These are phyloP conservation scores for Tetrao urogallus DNA, from an alignment of 2,113 vertebrate genomes.

Conservation along the genomic window DNA sequence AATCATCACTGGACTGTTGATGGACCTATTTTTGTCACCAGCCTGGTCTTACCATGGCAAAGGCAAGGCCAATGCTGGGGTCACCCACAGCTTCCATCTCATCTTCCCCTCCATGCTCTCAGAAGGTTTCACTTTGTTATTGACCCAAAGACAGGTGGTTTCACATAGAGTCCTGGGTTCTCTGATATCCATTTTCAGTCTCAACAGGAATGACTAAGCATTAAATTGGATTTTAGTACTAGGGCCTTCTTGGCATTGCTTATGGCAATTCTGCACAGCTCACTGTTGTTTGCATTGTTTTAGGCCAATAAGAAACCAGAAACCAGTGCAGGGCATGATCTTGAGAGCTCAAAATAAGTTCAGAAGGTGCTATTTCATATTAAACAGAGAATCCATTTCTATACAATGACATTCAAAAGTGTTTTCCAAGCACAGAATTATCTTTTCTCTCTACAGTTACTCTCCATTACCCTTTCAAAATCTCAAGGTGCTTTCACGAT, in stretches of 20 bases:
- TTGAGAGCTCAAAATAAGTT: neutral
- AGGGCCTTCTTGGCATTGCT: neutral
- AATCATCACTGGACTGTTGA: accelerated
- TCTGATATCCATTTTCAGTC: neutral
- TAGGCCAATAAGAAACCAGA: neutral
- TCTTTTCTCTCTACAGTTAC: neutral
- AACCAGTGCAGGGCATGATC: neutral
- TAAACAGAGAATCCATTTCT: neutral
- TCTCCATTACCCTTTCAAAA: neutral
- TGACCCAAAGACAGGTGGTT: neutral
- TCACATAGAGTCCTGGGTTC: neutral
- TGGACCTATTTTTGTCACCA: neutral
- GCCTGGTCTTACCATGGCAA: neutral
- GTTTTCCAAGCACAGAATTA: neutral
- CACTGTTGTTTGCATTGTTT: neutral
- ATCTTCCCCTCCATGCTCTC: accelerated
- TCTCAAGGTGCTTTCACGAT: neutral
- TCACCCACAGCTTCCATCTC: accelerated
- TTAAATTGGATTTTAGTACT: accelerated
- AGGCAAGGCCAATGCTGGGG: neutral
- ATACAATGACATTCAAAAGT: neutral
- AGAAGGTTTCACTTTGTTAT: neutral
- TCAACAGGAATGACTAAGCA: neutral
- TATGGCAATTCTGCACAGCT: neutral
- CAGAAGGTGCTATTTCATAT: neutral